These are phyloP conservation scores for Oophaga sylvatica DNA, from an alignment of 2,797 vertebrate species.

Conservation along the genomic window DNA sequence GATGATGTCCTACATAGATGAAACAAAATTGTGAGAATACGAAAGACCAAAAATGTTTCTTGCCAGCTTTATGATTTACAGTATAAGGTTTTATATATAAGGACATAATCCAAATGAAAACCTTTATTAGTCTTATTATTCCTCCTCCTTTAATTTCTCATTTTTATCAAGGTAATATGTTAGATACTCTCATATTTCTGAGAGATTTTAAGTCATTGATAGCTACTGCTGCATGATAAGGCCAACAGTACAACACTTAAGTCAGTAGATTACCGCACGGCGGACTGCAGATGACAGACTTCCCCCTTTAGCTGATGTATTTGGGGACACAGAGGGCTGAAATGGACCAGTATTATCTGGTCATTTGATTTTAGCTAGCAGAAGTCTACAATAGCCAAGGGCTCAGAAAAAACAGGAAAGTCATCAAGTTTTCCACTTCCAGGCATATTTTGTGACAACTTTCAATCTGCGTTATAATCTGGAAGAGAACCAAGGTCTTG, in stretches of 20 bases:
- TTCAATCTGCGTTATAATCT: constrained; percentile 40
- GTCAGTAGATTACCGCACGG: not conserved
- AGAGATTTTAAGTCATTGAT: constrained; percentile 12
- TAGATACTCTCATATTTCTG: not conserved
- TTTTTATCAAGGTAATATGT: not conserved
- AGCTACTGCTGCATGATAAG: constrained; percentile 1
- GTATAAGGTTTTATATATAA: not conserved
- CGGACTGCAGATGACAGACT: constrained; percentile 2
- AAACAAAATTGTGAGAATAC: not conserved
- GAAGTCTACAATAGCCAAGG: constrained; percentile 28
- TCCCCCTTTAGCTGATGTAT: constrained; percentile 23
- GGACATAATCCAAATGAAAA: not conserved
- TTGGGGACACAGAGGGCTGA: constrained; percentile 21
- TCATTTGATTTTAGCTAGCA: constrained; percentile 24
- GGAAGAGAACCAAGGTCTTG: constrained; percentile 19
- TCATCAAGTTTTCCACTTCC: constrained; percentile 41
- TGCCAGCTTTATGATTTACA: not conserved
- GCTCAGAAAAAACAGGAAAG: constrained; percentile 24
- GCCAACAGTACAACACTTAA: not conserved
- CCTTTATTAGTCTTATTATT: not conserved
- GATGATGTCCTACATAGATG: not conserved
- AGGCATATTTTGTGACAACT: constrained; percentile 39
- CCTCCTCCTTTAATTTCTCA: not conserved
- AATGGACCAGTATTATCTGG: constrained; percentile 32
- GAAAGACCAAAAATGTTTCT: not conserved